Evolutionary conservation across 2,888 invertebrate species (phyloP), one percentile per base, ranked within the genome.

Genomic region (Electrophaes corylata): DNA sequence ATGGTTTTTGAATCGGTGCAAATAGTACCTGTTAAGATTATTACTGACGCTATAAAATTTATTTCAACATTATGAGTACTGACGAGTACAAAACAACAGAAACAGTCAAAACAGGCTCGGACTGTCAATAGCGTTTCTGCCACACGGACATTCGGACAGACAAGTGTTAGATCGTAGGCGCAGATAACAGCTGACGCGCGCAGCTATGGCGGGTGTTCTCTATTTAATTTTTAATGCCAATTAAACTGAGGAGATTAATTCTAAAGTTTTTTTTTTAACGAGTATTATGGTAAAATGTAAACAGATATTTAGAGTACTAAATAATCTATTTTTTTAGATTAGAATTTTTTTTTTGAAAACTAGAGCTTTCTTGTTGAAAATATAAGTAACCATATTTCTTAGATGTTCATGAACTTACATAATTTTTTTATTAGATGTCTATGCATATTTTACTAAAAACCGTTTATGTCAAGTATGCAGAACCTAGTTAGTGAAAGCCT

Each of bases 121-220:
- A 57, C 64, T 65, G 63, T 65, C 67, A 67, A 63, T 62, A 60
- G 57, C 37, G 39, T 53, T 52, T 55, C 57, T 40, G 47, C 45
- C 52, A 51, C 58, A 40, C 61, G 62, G 53, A 68, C 68, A 63
- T 61, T 65, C 69, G 52, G 70, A 69, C 69, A 55, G 71, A 69
- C 70, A 58, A 65, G 66, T 68, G 69, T 60, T 64, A 67, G 72
- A 72, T 72, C 58, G 46, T 62, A 40, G 10, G 29, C 35, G 29
- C 26, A 40, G 69, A 69, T 67, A 69, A 26, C 48, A 10, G 63
- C 33, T 59, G 64, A 67, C 64, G 65, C 52, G 62, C 54, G 62
- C 51, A 46, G 56, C 57, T 60, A 57, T 51, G 60, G 62, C 60
- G 57, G 61, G 49, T 60, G 33, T 57, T 50, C 37, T 50, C 55